phyloP scores from a whole-genome alignment of 2,797 vertebrate genomes.

The Chelon auratus region DNA sequence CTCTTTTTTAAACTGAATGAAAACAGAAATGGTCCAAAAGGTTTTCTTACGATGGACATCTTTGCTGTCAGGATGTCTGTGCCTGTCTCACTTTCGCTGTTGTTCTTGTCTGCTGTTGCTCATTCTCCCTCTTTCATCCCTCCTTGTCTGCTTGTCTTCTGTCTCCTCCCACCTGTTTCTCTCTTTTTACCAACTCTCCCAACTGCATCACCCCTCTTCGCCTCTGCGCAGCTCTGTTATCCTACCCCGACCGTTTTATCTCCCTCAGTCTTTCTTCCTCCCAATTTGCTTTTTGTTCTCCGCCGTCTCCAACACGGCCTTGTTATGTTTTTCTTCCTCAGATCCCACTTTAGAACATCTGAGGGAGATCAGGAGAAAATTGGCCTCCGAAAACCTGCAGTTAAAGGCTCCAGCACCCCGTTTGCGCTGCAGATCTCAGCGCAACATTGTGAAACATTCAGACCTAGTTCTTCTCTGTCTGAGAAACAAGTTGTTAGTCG shows the following conservation, averaged over 20 bases:
- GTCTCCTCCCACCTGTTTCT: conserved; percentile 79
- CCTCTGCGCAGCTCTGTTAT: conserved; percentile 75
- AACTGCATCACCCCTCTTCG: conserved; percentile 67
- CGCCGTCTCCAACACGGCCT: conserved; percentile 70
- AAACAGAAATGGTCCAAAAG: conserved; percentile 16
- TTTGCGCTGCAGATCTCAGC: conserved; percentile 73
- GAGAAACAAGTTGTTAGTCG: conserved; percentile 76
- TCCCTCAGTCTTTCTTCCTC: conserved; percentile 74
- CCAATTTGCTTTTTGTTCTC: conserved; percentile 79
- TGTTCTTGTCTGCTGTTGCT: conserved; percentile 60
- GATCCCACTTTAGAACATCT: conserved; percentile 82
- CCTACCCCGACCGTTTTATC: conserved; percentile 78
- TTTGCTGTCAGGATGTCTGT: conserved; percentile 37
- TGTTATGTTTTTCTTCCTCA: conserved; percentile 80
- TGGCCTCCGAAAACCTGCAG: conserved; percentile 79
- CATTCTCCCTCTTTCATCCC: conserved; percentile 63
- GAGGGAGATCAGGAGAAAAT: conserved; percentile 81
- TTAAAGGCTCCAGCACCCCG: conserved; percentile 73
- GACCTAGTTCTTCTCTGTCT: conserved; percentile 64
- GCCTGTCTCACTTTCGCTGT: conserved; percentile 42
- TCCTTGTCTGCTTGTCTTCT: conserved; percentile 60
- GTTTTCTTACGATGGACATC: conserved; percentile 38
- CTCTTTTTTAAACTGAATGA: conserved; percentile 23
- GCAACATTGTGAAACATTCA: conserved; percentile 75
- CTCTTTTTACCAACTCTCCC: conserved; percentile 70